Percentiles rank a stretch among this genome's conserved stretches.
phyloP scores from a whole-genome alignment of 2,797 vertebrate genomes.

The Alcedo quadribrachys region DNA sequence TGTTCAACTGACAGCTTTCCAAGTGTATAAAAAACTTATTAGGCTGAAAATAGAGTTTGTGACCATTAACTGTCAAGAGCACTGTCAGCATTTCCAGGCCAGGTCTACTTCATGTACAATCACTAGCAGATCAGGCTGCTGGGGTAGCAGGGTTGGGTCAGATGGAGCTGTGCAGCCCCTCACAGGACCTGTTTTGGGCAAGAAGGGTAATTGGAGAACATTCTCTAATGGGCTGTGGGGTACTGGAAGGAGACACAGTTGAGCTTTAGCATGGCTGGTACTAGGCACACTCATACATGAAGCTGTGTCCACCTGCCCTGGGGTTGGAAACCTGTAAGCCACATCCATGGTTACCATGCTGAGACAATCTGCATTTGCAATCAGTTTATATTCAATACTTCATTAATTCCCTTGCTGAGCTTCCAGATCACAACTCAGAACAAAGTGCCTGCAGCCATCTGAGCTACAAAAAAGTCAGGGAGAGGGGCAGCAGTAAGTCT shows the following conservation, averaged over 20 bases:
- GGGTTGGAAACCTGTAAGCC: neutral
- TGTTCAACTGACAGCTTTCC: conserved; percentile 69
- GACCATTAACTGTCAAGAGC: conserved; percentile 52
- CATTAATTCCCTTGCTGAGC: neutral
- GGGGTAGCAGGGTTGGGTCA: neutral
- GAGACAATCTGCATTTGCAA: neutral
- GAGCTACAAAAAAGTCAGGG: neutral
- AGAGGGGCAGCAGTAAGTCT: neutral
- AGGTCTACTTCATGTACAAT: neutral
- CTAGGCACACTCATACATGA: rapidly evolving
- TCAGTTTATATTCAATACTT: neutral
- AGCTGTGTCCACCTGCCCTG: neutral
- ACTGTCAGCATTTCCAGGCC: conserved; percentile 27
- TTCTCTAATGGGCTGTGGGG: neutral
- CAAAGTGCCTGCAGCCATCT: neutral
- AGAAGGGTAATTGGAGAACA: neutral
- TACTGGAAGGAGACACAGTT: rapidly evolving
- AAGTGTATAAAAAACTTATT: conserved; percentile 73
- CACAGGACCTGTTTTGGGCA: neutral
- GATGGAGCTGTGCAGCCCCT: neutral
- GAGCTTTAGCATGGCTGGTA: neutral
- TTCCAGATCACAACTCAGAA: neutral
- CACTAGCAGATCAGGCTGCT: neutral
- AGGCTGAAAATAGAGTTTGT: conserved; percentile 77
- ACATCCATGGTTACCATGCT: rapidly evolving